Conservation (phyloP, 2,888 invertebrate species). For the Lochmaea capreae region DNA sequence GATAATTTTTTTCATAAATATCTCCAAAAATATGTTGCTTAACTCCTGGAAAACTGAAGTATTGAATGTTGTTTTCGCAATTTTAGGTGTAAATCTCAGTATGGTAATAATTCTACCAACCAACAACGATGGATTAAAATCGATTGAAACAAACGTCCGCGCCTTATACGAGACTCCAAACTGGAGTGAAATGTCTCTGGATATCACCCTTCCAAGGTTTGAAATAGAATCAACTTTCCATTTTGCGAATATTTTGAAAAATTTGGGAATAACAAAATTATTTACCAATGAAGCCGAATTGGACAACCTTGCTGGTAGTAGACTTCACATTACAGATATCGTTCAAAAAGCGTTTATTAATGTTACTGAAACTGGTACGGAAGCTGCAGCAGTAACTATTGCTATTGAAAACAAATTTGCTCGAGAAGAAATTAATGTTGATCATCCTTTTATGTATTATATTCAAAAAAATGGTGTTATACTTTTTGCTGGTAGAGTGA, state of each 20-base stretch:
- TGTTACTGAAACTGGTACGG: conserved; percentile 60
- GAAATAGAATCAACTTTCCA: conserved; percentile 42
- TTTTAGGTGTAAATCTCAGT: conserved; percentile 44
- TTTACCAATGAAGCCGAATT: conserved; percentile 52
- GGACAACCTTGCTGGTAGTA: conserved; percentile 49
- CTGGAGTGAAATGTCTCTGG: conserved; percentile 37
- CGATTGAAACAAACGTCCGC: conserved; percentile 42
- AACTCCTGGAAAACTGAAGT: neutral
- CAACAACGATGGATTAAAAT: conserved; percentile 48
- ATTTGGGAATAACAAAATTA: conserved; percentile 49
- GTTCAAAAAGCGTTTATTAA: conserved; percentile 62
- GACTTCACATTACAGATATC: conserved; percentile 55
- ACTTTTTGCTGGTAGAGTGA: conserved; percentile 34
- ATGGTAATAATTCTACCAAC: conserved; percentile 54
- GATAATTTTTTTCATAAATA: no score
- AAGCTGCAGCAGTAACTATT: conserved; percentile 60
- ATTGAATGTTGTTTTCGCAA: neutral
- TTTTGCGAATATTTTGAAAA: conserved; percentile 49
- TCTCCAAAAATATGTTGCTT: no score
- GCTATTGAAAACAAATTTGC: conserved; percentile 6
- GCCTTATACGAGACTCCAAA: conserved; percentile 40
- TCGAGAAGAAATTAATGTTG: neutral
- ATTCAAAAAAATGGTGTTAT: conserved; percentile 32
- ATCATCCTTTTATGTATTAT: conserved; percentile 40
- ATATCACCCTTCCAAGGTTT: conserved; percentile 47